Percentiles rank a stretch among this genome's conserved stretches.
These are phyloP conservation scores for Turnix velox DNA, from an alignment of 2,113 vertebrate genomes.

Conservation along the genomic window DNA sequence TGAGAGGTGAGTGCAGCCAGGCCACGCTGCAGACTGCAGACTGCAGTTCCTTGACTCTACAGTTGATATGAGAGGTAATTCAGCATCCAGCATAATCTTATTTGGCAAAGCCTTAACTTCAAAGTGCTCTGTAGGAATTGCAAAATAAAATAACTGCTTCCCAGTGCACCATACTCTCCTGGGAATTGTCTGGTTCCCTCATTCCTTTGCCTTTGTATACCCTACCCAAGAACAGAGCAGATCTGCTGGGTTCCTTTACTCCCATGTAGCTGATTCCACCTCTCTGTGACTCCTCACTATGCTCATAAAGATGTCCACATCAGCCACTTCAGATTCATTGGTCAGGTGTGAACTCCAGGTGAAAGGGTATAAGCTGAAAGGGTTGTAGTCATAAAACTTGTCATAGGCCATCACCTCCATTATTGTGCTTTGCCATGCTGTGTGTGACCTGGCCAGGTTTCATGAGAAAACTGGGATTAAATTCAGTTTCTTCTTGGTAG, in stretches of 20 bases:
- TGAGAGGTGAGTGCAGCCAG: neutral
- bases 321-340: neutral
- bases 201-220: neutral
- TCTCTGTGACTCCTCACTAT: neutral
- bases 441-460: neutral
- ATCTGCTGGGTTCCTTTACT: neutral
- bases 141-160: neutral
- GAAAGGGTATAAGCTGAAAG: rapidly evolving
- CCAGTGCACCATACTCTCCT: neutral
- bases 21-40: neutral
- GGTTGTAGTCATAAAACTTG: neutral
- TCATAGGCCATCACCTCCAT: neutral
- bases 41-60: neutral
- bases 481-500: neutral
- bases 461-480: neutral
- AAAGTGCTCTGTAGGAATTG: neutral
- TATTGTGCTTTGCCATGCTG: neutral
- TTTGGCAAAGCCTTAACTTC: neutral
- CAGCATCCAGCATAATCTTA: neutral
- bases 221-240: neutral
- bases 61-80: neutral
- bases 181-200: neutral
- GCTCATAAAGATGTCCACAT: neutral
- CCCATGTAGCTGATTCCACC: neutral
- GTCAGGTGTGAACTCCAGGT: neutral